Conservation (phyloP, 2,888 invertebrate species). For the Lymantria monacha region DNA sequence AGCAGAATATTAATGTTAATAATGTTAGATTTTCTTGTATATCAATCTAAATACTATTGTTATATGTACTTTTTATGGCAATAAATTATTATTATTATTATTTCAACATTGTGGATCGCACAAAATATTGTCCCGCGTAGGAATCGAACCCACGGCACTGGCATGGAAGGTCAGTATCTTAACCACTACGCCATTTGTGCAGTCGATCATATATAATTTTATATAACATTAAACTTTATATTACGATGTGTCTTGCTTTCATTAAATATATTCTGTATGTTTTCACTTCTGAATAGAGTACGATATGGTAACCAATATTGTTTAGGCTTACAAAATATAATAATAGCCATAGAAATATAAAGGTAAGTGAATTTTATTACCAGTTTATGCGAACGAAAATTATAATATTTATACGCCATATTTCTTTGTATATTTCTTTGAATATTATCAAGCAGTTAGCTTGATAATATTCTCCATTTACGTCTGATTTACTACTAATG, state of each 20-base stretch:
- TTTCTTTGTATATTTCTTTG: conserved; percentile 22
- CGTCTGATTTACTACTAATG: conserved; percentile 14
- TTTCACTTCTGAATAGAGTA: conserved; percentile 8
- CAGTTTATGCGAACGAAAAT: conserved; percentile 18
- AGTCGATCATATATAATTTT: too few relatives aligned
- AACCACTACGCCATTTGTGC: too few relatives aligned
- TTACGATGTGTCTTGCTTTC: background rate
- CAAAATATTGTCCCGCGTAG: too few relatives aligned
- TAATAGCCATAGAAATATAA: conserved; percentile 31
- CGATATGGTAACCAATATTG: conserved; percentile 15
- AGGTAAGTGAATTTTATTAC: conserved; percentile 37
- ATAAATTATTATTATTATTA: too few relatives aligned
- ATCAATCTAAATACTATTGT: too few relatives aligned
- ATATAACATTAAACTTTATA: too few relatives aligned
- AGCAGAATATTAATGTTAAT: too few relatives aligned
- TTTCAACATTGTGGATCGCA: too few relatives aligned
- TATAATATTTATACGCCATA: conserved; percentile 31
- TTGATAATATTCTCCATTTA: conserved; percentile 10
- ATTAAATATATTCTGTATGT: conserved; percentile 4
- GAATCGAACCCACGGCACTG: too few relatives aligned
- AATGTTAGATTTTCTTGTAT: too few relatives aligned
- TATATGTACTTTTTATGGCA: too few relatives aligned
- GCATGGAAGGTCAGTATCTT: too few relatives aligned
- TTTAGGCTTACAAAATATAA: conserved; percentile 16
- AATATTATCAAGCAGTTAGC: conserved; percentile 27